phyloP scores from a whole-genome alignment of 2,113 vertebrate genomes.

The Axis porcinus region DNA sequence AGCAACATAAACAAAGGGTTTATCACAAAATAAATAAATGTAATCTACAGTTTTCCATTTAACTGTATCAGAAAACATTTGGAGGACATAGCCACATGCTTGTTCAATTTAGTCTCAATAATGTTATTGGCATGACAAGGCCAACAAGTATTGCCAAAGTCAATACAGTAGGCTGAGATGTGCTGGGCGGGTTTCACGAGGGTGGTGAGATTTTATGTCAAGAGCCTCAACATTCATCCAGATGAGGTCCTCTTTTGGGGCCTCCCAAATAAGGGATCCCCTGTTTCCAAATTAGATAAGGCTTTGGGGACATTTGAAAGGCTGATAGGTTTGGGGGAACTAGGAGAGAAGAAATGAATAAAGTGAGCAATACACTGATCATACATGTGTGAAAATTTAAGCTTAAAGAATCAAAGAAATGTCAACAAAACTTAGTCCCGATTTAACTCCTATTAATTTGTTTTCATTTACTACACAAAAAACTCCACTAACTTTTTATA shows the following conservation, averaged over 20 bases:
- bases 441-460: neutral
- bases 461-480: neutral
- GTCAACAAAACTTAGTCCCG: neutral
- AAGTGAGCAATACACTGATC: neutral
- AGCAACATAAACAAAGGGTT: conserved; percentile 51
- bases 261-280: neutral
- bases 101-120: conserved; percentile 45
- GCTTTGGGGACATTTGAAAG: neutral
- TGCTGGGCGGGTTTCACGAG: neutral
- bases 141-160: conserved; percentile 36
- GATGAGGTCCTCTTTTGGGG: neutral
- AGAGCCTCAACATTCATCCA: neutral
- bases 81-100: conserved; percentile 3
- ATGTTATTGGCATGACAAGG: conserved; percentile 35
- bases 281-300: conserved; percentile 12
- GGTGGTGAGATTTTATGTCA: neutral
- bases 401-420: neutral
- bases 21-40: conserved; percentile 63
- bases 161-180: conserved; percentile 13
- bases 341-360: neutral
- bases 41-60: conserved; percentile 39
- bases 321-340: neutral
- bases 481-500: neutral
- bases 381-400: neutral
- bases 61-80: conserved; percentile 41